Evolutionary conservation across 2,888 invertebrate species (phyloP), one percentile per base, ranked within the genome.

Genomic region (Orthosia gothica): DNA sequence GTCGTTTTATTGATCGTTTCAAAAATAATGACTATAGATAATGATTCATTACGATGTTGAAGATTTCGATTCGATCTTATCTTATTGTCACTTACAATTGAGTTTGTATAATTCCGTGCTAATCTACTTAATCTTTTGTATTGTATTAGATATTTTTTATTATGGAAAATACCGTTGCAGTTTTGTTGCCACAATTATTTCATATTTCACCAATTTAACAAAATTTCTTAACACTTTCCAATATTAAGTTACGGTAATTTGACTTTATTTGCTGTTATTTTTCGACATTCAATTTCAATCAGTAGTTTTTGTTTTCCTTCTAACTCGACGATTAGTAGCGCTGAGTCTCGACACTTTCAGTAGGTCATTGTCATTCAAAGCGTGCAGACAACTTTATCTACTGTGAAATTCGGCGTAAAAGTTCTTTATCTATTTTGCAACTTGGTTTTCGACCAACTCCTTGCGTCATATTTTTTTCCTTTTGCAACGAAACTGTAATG

Each of bases 291-390:
- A 77, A 72, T 70, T 76, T 52, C 26, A 61, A 77, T 83, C 20
- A 63, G 12, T 9, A 13, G 59, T 68, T 58, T 83, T 83, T 77
- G 64, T 73, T 78, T 84, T 81, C 54, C 67, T 55, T 77, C 69
- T 59, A 72, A 23, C 49, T 58, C 26, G 2, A 18, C 70, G 67
- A 85, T 79, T 82, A 79, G 68, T 81, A 74, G 72, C 86, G 86
- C 87, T 80, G 89, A 89, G 89, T 89, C 84, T 87, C 71, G 81
- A 89, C 89, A 82, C 87, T 87, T 85, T 86, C 88, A 94, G 92
- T 95, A 86, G 96, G 96, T 96, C 96, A 96, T 93, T 96, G 96
- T 95, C 96, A 95, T 80, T 88, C 79, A 89, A 91, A 91, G 89
- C 92, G 90, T 92, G 91, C 92, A 92, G 89, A 88, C 88, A 89